A percentile compares a stretch with the other conserved stretches of the same genome.
Conservation (phyloP, 2,113 vertebrate genomes). For the Sigmodon hispidus region DNA sequence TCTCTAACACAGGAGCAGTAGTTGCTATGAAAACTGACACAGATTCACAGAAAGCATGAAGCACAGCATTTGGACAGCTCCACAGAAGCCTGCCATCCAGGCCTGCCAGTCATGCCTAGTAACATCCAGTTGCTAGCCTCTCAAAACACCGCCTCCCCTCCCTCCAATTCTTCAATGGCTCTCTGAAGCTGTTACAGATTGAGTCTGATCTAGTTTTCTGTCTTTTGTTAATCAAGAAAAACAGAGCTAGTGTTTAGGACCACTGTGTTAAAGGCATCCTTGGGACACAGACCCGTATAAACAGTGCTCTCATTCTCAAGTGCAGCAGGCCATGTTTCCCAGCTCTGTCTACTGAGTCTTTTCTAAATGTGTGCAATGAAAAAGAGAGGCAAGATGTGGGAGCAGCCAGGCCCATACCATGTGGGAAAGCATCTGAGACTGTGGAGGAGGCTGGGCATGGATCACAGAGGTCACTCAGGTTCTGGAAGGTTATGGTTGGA, state of each 20-base stretch:
- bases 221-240: neutral
- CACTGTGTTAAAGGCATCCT: neutral
- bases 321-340: neutral
- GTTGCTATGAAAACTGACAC: neutral
- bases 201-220: neutral
- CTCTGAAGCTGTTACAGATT: neutral
- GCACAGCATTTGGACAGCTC: neutral
- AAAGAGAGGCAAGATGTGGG: neutral
- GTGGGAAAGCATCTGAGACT: neutral
- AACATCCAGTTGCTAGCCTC: neutral
- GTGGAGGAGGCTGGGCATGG: neutral
- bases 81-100: neutral
- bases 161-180: no score
- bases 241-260: neutral
- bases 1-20: neutral
- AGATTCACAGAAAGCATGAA: neutral
- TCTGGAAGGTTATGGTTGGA: neutral
- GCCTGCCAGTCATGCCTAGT: conserved; percentile 3
- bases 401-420: neutral
- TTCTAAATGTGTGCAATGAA: neutral
- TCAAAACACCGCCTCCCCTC: no score
- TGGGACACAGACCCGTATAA: neutral
- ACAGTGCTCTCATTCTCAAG: neutral
- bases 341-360: neutral
- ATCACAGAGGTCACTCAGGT: neutral